These are phyloP conservation scores for Poecilia picta DNA, from an alignment of 2,797 vertebrate species.

Conservation along the genomic window DNA sequence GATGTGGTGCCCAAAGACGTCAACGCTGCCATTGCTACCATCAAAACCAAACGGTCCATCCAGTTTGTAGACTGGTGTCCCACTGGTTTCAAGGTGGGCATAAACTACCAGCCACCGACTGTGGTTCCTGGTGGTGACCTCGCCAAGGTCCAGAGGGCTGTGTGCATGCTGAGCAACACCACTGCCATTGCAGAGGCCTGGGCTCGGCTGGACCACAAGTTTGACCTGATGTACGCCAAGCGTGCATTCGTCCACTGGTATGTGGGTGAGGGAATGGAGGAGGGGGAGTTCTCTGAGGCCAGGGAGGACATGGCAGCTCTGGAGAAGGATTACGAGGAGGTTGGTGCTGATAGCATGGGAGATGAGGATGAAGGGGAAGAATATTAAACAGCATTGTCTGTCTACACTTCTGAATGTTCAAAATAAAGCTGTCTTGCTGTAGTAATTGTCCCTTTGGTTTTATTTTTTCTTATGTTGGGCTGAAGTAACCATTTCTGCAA, in stretches of 20 bases:
- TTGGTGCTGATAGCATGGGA: conserved; percentile 77
- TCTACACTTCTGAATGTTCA: background rate
- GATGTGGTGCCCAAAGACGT: conserved; percentile 15
- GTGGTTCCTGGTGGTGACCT: conserved; percentile 79
- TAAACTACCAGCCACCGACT: conserved; percentile 83
- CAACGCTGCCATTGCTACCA: conserved; percentile 55
- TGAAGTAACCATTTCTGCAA: too few species aligned
- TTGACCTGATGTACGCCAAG: conserved; percentile 56
- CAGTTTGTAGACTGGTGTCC: conserved; percentile 70
- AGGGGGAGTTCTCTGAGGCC: conserved; percentile 77
- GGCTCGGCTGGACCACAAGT: conserved; percentile 7
- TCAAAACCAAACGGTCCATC: conserved; percentile 65
- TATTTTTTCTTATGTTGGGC: too few species aligned
- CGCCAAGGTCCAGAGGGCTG: conserved; percentile 81
- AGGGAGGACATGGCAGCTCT: conserved; percentile 79
- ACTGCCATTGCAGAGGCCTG: conserved; percentile 4
- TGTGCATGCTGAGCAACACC: conserved; percentile 50
- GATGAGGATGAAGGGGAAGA: conserved; percentile 90
- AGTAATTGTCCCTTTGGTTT: background rate
- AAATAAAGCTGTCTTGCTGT: background rate
- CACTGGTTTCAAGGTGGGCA: conserved; percentile 54
- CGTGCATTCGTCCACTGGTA: conserved; percentile 78
- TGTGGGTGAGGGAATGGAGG: conserved; percentile 75
- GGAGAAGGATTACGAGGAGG: conserved; percentile 83
- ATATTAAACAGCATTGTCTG: conserved; percentile 72